Evolutionary conservation across 2,888 invertebrate genomes (phyloP), one percentile per base, ranked within the genome.

Genomic region (Amphipoea lucens): DNA sequence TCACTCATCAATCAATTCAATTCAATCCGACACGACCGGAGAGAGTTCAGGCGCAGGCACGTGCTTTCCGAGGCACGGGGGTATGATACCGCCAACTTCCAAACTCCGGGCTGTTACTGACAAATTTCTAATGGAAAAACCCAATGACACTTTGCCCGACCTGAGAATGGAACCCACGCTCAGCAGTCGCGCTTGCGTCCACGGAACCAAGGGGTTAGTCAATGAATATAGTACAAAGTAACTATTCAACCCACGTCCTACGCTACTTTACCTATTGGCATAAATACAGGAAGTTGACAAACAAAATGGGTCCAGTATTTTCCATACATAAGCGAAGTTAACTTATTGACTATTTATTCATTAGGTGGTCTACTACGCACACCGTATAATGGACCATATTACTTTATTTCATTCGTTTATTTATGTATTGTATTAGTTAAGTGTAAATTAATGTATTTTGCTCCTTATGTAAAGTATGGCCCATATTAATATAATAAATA

Each of bases 291-390:
- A 85, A 85, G 51, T 83, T 71, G 60, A 76, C 71, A 79, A 76
- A 79, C 67, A 79, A 76, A 76, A 68, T 76, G 66, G 60, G n/a
- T 85, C 60, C 65, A 76, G 74, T 68, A 83, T 87, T 87, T 87
- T 87, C 76, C 79, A 79, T 71, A 70, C 70, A 48, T 76, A 79
- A 57, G 76, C 36, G 17, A 79, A 83, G 83, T 45, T 76, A 83
- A 86, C 74, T 82, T 84, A 84, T 85, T 74, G 60, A 7, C 54
- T 68, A 74, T 85, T 87, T 85, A 85, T 85, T 87, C 80, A 84
- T 86, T 75, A 78, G 71, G 36, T 60, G 40, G 51, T 73, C 20
- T 69, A 80, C 63, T 79, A 74, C 87, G 85, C 87, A 84, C 87
- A 57, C 71, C 42, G 51, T 72, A 29, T 80, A 76, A 87, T 79